Evolutionary conservation across 2,797 vertebrate species (phyloP).

Genomic region (Cyclura pinguis): DNA sequence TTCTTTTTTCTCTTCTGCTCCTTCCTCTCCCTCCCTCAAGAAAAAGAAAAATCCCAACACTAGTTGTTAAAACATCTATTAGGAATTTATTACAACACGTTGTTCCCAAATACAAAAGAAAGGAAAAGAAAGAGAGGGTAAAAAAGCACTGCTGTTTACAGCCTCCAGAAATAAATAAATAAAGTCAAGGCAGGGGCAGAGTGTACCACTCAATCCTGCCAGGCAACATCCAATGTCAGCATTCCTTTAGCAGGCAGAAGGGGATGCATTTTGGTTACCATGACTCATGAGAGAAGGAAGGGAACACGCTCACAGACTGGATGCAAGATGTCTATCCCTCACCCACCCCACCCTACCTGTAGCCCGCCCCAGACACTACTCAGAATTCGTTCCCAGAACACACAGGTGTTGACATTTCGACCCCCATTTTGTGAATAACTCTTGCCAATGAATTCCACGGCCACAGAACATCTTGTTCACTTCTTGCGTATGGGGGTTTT

Average conservation of each 20-base stretch:
- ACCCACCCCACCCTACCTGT: conserved; percentile 1
- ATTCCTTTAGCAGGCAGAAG: conserved; percentile 43
- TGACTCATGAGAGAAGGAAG: neutral
- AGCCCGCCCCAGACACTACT: conserved; percentile 18
- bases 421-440: conserved; percentile 41
- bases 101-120: conserved; percentile 84
- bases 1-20: neutral
- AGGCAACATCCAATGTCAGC: conserved; percentile 10
- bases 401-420: conserved; percentile 5
- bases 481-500: conserved; percentile 9
- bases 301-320: conserved; percentile 20
- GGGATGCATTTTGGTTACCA: conserved; percentile 32
- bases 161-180: conserved; percentile 74
- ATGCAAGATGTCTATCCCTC: conserved; percentile 54
- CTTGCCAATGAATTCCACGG: conserved; percentile 62
- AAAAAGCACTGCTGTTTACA: conserved; percentile 77
- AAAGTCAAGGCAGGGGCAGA: conserved; percentile 64
- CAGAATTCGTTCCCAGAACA: conserved; percentile 11
- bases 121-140: conserved; percentile 73
- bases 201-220: conserved; percentile 42
- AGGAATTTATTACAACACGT: conserved; percentile 85
- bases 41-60: conserved; percentile 67
- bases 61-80: conserved; percentile 78
- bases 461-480: conserved; percentile 27
- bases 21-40: conserved; percentile 45